Base-by-base conservation (phyloP, 2,888 invertebrate genomes). In the Nyleta sp. region DNA sequence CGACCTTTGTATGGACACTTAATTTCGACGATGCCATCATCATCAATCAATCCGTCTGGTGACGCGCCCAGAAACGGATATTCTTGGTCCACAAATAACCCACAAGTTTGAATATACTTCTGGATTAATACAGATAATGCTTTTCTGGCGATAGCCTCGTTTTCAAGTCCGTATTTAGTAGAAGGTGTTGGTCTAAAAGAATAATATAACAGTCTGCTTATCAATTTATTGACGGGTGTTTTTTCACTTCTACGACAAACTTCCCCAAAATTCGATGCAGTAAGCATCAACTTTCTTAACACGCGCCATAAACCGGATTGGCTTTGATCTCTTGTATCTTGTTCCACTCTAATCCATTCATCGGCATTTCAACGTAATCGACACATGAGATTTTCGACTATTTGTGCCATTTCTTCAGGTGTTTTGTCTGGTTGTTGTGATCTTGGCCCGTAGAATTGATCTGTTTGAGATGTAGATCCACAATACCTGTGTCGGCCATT, bases 1-100 rank as follows among this genome's bases (percentile, higher is more conserved):
- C 24, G 20, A 20, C 46, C 60, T 35, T 33, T 48, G 13, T 38
- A 22, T 7, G 75, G 67, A 55, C 64, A 71, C 72, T 82, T 80
- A 10, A 65, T 67, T 53, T 80, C 78, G 22, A 80, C 76, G 6
- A 76, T 46, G 0, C 70, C 75, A 44, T 82, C 62, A 7, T 74
- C 62, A 18, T 50, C 78, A 40, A 80, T 81, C 2, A 77, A 8
- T 1, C 80, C 78, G 59, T 82, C 82, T 6, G 79, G 73, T 6
- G 77, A 53, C 5, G 73, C 67, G 8, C 62, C 80, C 1, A 80
- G 52, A 35, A 31, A 76, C 31, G 60, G 35, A 24, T 40, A 3
- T 7, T 40, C 53, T 20, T 50, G 35, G 48, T 80, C 79, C 2
- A 80, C 67, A 22, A 79, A 75, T 2, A 82, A 28, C 28, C 78